Conservation (phyloP, 2,888 invertebrate species). For the Chrysomela aeneicollis region DNA sequence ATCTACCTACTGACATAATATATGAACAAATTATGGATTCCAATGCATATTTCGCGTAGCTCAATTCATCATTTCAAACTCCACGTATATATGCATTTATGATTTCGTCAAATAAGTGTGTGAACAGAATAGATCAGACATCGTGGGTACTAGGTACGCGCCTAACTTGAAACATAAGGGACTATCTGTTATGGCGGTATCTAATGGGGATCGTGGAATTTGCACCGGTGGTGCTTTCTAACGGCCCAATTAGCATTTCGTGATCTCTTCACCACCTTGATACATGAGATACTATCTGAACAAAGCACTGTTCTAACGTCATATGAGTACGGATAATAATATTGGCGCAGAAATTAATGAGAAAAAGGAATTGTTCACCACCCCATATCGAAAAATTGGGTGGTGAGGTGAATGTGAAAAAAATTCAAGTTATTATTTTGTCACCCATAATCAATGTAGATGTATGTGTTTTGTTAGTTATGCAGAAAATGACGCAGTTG, state of each 20-base stretch:
- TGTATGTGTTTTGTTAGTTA: too few relatives aligned
- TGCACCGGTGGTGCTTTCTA: conserved; percentile 49
- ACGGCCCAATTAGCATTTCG: conserved; percentile 45
- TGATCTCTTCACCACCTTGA: conserved; percentile 41
- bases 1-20: too few relatives aligned
- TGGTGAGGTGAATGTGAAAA: not conserved
- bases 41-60: too few relatives aligned
- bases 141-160: conserved; percentile 48
- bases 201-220: conserved; percentile 54
- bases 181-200: conserved; percentile 46
- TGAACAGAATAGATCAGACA: conserved; percentile 33
- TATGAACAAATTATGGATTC: too few relatives aligned
- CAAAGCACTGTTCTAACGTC: conserved; percentile 34
- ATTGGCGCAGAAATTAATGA: conserved; percentile 7
- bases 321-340: conserved; percentile 24
- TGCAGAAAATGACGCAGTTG: too few relatives aligned
- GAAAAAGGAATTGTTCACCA: not conserved
- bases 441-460: too few relatives aligned
- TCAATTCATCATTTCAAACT: not conserved
- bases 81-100: not conserved
- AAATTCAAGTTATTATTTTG: too few relatives aligned
- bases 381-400: not conserved
- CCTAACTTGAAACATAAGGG: conserved; percentile 47
- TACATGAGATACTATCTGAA: conserved; percentile 35
- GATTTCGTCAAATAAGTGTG: conserved; percentile 5